Conservation (phyloP, 2,888 invertebrate genomes). For the Microplitis manilae region DNA sequence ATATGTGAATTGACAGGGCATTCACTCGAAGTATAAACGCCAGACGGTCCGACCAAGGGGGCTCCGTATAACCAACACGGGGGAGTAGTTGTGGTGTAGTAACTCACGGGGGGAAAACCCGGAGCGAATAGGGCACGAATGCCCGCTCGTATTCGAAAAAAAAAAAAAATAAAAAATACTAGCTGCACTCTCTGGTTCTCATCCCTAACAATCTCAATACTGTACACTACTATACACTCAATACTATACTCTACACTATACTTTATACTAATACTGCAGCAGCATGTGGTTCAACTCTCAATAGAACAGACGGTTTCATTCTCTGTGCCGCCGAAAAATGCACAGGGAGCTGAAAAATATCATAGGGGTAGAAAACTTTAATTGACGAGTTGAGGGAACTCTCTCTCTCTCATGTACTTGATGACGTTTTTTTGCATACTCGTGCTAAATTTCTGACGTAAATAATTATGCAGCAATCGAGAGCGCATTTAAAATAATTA, state of each 20-base stretch:
- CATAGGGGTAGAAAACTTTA: not conserved
- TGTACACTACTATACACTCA: not conserved
- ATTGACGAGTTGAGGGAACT: not conserved
- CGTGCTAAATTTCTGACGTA: too few relatives aligned
- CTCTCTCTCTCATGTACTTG: too few relatives aligned
- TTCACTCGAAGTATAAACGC: slow-evolving; percentile 40
- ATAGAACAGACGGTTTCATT: not conserved
- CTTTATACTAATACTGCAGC: not conserved
- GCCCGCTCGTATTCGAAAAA: slow-evolving; percentile 10
- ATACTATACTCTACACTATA: not conserved
- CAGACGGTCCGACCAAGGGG: slow-evolving; percentile 52
- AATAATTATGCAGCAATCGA: too few relatives aligned
- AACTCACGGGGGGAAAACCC: slow-evolving; percentile 15
- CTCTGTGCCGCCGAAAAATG: not conserved
- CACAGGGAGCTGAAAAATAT: not conserved
- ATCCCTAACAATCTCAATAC: not conserved
- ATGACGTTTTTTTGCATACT: too few relatives aligned
- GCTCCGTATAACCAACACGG: slow-evolving; percentile 18
- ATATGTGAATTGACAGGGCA: not conserved
- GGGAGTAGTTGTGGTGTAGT: slow-evolving; percentile 2
- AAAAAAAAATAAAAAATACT: not conserved
- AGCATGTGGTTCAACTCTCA: not conserved
- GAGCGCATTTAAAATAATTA: too few relatives aligned
- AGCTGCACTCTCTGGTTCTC: not conserved
- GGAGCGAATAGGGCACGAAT: not conserved